Evolutionary conservation across 2,797 vertebrate species (phyloP), one percentile per base, ranked within the genome.

Genomic region (Chrysolophus pictus): DNA sequence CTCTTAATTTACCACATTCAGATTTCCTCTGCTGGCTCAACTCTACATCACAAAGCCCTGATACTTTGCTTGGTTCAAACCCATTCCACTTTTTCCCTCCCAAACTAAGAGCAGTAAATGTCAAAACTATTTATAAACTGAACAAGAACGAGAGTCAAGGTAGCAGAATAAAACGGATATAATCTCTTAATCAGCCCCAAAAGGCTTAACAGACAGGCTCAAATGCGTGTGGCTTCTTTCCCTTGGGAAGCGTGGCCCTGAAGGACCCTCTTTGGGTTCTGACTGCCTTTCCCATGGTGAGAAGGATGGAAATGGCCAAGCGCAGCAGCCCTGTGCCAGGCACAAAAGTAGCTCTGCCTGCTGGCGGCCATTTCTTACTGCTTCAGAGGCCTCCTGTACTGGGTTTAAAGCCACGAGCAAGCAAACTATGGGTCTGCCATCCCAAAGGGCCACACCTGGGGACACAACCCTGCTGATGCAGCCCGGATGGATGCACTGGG

Each of bases 1-100:
- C 47, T 31, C 90, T 92, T 96, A 94, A 97, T 97, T 97, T 95
- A 95, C 90, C 56, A 8, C 84, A 94, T 96, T 96, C 44, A 47
- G 14, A 95, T 94, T 81, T 88, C 87, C 75, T 94, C 81, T 92
- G 31, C 85, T 64, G 59, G 63, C 77, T 93, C 62, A 51, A 82
- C 46, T 65, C 42, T 49, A 53, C 39, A 39, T 59, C 1, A 1
- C 83, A 75, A 84, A 92, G 65, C 65, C 0, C 0, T 2, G 56
- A 76, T 29, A 70, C 59, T 89, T 95, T 83, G 51, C 68, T 84
- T 9, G n/a, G 26, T 91, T 77, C 80, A 88, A 96, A 77, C 72
- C 55, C 71, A 39, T 64, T 84, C 74, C n/a, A 29, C 46, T 42
- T 76, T 62, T 56, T 56, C 22, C 22, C 42, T 65, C 53, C 62